These are phyloP conservation scores for Thereva unica DNA, from an alignment of 2,888 invertebrate species.

Conservation along the genomic window DNA sequence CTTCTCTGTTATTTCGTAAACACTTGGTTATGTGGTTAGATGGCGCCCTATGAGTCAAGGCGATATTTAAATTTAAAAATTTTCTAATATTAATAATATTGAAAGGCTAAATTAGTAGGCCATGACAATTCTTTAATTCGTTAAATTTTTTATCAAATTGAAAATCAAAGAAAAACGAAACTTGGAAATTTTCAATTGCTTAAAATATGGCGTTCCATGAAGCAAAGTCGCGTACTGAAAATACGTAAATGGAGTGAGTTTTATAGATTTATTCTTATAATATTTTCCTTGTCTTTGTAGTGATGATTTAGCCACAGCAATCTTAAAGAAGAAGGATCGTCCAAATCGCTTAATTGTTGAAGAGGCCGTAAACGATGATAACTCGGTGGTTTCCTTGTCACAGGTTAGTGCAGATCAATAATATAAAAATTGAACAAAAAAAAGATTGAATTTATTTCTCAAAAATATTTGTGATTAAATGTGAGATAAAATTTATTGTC, in stretches of 20 bases:
- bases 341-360: constrained; percentile 98
- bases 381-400: constrained; percentile 95
- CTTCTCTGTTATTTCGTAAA: constrained; percentile 22
- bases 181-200: constrained; percentile 11
- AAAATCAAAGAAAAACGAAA: background rate
- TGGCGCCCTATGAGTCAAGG: constrained; percentile 2
- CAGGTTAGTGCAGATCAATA: constrained; percentile 66
- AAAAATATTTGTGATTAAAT: too few species aligned
- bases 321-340: constrained; percentile 95
- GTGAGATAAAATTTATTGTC: too few species aligned
- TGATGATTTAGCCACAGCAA: constrained; percentile 96
- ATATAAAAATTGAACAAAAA: background rate
- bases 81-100: too few species aligned
- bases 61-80: constrained; percentile 8
- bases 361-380: constrained; percentile 98
- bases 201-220: constrained; percentile 37
- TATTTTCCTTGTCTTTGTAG: constrained; percentile 52
- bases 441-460: background rate
- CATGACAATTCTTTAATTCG: background rate
- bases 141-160: constrained; percentile 12
- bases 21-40: constrained; percentile 17
- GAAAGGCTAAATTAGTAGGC: background rate
- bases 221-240: constrained; percentile 19
- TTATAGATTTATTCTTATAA: constrained; percentile 12
- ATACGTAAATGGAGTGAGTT: too few species aligned